Conservation (phyloP, 2,888 invertebrate species). For the Drosophila fungiperda region DNA sequence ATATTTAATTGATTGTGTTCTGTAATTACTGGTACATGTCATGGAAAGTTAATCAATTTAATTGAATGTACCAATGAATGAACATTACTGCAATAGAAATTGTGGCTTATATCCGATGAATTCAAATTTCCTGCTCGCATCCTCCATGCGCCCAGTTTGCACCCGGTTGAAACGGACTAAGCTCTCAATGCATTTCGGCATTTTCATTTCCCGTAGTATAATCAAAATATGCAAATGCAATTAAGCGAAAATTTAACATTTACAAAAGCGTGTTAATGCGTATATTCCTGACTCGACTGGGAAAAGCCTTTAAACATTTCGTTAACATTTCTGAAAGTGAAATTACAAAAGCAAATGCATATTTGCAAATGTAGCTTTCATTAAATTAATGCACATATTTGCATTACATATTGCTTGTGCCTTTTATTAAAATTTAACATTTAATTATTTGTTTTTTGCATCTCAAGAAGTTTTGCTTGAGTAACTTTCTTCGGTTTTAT, state of each 20-base stretch:
- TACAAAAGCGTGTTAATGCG: conserved; percentile 51
- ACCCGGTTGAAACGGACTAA: conserved; percentile 17
- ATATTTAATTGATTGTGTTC: neutral
- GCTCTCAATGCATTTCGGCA: conserved; percentile 69
- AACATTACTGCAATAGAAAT: conserved; percentile 20
- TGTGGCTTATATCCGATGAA: conserved; percentile 36
- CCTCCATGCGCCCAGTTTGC: neutral
- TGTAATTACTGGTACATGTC: conserved; percentile 11
- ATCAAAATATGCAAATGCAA: conserved; percentile 80
- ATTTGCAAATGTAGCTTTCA: conserved; percentile 31
- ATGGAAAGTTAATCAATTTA: conserved; percentile 24
- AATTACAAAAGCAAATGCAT: conserved; percentile 28
- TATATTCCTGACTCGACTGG: conserved; percentile 30
- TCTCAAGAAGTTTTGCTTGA: neutral
- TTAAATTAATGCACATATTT: conserved; percentile 34
- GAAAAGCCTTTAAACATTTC: conserved; percentile 20
- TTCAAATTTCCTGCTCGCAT: conserved; percentile 56
- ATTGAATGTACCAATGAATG: conserved; percentile 12
- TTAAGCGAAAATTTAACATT: conserved; percentile 56
- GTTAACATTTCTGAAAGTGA: conserved; percentile 17
- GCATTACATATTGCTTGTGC: conserved; percentile 9
- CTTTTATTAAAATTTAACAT: conserved; percentile 26
- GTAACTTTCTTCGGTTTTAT: neutral
- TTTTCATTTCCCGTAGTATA: conserved; percentile 70
- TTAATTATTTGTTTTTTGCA: conserved; percentile 12